Conservation (phyloP, 1,140 invertebrate species). For the Tribolium madens region DNA sequence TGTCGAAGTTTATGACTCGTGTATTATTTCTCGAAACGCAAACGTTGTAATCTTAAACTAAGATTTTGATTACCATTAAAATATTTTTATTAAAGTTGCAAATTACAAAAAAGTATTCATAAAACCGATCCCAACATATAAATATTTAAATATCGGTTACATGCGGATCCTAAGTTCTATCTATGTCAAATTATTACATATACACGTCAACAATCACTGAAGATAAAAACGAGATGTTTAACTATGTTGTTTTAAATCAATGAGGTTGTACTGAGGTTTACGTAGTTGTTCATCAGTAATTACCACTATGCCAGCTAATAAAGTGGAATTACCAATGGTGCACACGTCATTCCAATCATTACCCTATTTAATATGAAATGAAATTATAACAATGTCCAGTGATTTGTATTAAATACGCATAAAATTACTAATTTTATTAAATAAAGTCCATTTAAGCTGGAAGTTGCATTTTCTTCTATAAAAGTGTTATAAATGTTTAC, state of each 20-base stretch:
- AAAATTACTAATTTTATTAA: background rate
- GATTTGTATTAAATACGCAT: background rate
- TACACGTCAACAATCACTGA: too few relatives aligned
- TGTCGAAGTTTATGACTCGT: conserved; percentile 6
- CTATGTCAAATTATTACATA: too few relatives aligned
- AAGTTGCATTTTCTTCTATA: too few relatives aligned
- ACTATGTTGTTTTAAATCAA: conserved; percentile 2
- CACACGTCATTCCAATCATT: conserved; percentile 19
- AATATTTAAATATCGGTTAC: too few relatives aligned
- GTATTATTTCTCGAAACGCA: background rate
- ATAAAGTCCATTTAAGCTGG: background rate
- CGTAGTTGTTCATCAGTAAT: background rate
- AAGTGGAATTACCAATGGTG: conserved; percentile 14
- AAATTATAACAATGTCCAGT: conserved; percentile 4
- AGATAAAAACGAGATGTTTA: background rate
- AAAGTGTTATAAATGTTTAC: too few relatives aligned
- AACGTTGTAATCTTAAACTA: background rate
- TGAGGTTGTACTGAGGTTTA: background rate
- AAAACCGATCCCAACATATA: too few relatives aligned
- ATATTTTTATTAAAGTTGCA: background rate
- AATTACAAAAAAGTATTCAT: too few relatives aligned
- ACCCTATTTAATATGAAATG: conserved; percentile 16
- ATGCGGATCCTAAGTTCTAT: too few relatives aligned
- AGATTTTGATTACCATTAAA: background rate
- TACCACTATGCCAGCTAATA: conserved; percentile 20